These are phyloP conservation scores for Amphilophus citrinellus DNA, from an alignment of 2,113 vertebrate species.

Conservation along the genomic window DNA sequence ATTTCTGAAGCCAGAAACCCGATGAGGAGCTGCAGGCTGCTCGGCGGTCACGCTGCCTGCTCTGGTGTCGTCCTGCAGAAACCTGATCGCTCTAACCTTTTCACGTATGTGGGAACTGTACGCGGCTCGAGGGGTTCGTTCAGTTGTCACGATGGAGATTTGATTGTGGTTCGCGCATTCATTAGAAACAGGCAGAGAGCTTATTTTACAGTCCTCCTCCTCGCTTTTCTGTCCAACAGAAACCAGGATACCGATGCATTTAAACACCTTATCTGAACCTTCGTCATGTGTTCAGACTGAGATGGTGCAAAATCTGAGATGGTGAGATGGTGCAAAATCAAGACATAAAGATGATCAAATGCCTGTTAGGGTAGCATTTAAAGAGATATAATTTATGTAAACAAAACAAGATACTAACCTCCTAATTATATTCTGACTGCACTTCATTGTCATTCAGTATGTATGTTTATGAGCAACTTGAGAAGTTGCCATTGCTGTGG, in stretches of 20 bases:
- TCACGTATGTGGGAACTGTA: not conserved
- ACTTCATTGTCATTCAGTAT: too few relatives aligned
- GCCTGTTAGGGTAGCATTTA: not conserved
- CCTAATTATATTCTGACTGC: too few relatives aligned
- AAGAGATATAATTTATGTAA: not conserved
- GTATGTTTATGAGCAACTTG: too few relatives aligned
- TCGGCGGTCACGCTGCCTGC: not conserved
- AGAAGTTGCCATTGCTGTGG: too few relatives aligned
- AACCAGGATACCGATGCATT: too few relatives aligned
- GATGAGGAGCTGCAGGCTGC: not conserved
- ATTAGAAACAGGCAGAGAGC: not conserved
- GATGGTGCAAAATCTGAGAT: too few relatives aligned
- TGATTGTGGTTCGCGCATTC: not conserved
- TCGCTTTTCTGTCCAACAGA: not conserved
- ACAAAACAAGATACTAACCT: too few relatives aligned
- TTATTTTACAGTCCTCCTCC: not conserved
- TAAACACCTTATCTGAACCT: not conserved
- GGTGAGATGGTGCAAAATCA: not conserved
- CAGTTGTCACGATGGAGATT: not conserved
- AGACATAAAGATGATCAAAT: not conserved
- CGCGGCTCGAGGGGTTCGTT: not conserved
- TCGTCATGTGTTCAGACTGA: too few relatives aligned
- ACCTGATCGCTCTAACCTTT: not conserved
- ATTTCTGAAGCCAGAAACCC: not conserved
- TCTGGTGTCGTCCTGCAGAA: constrained; percentile 32